Percentiles rank a stretch among this genome's conserved stretches.
phyloP scores from a whole-genome alignment of 2,113 vertebrate species.

The Lathamus discolor region DNA sequence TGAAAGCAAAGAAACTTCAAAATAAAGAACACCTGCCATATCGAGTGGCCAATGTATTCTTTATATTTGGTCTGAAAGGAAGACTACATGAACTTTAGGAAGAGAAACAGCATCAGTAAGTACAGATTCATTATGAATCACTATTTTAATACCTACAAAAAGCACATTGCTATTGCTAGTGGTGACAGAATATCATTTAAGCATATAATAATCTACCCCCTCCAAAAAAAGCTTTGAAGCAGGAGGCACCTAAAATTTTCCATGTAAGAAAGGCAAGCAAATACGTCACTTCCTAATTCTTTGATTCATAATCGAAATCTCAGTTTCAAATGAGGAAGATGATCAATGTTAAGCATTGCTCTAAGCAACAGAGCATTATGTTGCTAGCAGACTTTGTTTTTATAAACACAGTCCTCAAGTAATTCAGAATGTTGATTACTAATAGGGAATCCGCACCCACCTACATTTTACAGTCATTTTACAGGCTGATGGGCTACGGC shows the following conservation, averaged over 20 bases:
- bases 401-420: background rate
- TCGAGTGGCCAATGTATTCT: background rate
- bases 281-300: conserved; percentile 23
- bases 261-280: conserved; percentile 8
- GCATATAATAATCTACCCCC: background rate
- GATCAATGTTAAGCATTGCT: background rate
- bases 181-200: background rate
- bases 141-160: background rate
- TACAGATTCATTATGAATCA: background rate
- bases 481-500: background rate
- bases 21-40: background rate
- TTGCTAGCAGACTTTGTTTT: background rate
- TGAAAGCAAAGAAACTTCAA: background rate
- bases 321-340: conserved; percentile 7
- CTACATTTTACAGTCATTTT: background rate
- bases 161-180: background rate
- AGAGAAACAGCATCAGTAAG: background rate
- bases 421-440: background rate
- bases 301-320: conserved; percentile 34
- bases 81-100: background rate
- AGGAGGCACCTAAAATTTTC: background rate
- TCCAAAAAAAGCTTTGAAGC: background rate
- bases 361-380: background rate
- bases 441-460: background rate
- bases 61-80: background rate